Base-by-base conservation (phyloP, 35 echinoderm and acorn worm genomes). In the Strongylocentrotus purpuratus region DNA sequence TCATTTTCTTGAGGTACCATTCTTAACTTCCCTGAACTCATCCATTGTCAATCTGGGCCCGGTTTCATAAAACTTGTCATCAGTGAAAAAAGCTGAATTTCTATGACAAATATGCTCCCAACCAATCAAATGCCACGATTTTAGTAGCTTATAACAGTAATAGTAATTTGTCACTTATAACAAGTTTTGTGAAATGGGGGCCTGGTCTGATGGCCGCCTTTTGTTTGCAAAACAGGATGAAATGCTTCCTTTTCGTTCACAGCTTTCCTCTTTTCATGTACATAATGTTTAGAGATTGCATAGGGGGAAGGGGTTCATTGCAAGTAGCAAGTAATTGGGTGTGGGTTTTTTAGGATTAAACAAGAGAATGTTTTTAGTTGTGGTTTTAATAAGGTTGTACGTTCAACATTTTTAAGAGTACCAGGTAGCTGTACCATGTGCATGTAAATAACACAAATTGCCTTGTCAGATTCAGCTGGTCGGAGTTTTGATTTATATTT, bases 381-480 rank as follows among this genome's bases (percentile, higher is more conserved):
- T 28, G 65, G 65, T 78, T 78, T 78, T 78, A 25, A 3, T 28
- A 28, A 78, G 20, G 28, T 28, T n/a, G 65, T 78, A 78, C 20
- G 65, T 78, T 22, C 25, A 28, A 22, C 25, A 28, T 78, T 78
- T 78, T 78, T 14, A 52, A 78, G 65, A 78, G 65, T 78, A 78
- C 28, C 65, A 22, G 65, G n/a, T 78, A 18, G 65, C 22, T 18
- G 20, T n/a, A 78, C 28, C 65, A 78, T 78, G 65, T 78, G 65
- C 65, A 5, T 78, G 65, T 78, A 78, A 78, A 78, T 78, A 78
- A 78, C 65, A 78, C 65, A 78, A 78, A 78, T 78, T 78, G 65
- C 65, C 65, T 78, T 78, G 65, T 78, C 28, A 8, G 25, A 78
- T 78, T 78, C 65, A 78, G 65, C 65, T 78, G 65, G 65, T 78